Evolutionary conservation across 1,140 invertebrate genomes (phyloP), one percentile per base, ranked within the genome.

Genomic region (Drosophila quadrilineata): DNA sequence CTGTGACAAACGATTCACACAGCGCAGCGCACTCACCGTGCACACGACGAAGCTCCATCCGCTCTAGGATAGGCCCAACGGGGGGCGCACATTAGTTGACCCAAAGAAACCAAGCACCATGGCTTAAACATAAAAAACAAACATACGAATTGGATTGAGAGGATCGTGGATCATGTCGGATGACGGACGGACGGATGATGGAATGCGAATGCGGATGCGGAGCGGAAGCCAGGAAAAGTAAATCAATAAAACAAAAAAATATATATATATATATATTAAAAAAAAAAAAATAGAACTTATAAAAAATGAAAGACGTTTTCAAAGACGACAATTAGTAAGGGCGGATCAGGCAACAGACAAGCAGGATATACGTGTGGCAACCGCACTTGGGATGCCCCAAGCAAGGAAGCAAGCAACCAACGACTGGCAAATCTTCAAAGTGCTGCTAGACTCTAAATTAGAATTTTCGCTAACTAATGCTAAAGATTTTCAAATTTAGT

Each of bases 31-130:
- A 14, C 67, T 89, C 10, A 89, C 87, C 35, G 87, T 89, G 65
- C 87, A 89, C 57, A 89, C 87, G 29, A 89, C 87, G 24, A 89
- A 89, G 76, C 71, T 89, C 67, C 87, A 89, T 82, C 87, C 87
- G 52, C 87, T 89, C 84, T 89, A 89, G 87, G 87, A 75, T 71
- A 80, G 86, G 76, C 87, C 87, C 48, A 67, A 40, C 59, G 75
- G 82, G 50, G 80, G 82, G 49, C 72, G 82, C 62, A 41, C 21
- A 19, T 45, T 31, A 59, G 72, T 75, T 67, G 68, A 71, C 62
- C 54, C 66, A 65, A 70, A 64, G 60, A 58, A 50, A 56, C 28
- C 60, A 52, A 36, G 31, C 35, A 29, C 43, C 16, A 38, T 54
- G 59, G 59, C 50, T 22, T 63, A 35, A 52, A 57, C 41, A 67